Evolutionary conservation across 1,140 invertebrate species (phyloP).

Genomic region (Phthorimaea operculella): DNA sequence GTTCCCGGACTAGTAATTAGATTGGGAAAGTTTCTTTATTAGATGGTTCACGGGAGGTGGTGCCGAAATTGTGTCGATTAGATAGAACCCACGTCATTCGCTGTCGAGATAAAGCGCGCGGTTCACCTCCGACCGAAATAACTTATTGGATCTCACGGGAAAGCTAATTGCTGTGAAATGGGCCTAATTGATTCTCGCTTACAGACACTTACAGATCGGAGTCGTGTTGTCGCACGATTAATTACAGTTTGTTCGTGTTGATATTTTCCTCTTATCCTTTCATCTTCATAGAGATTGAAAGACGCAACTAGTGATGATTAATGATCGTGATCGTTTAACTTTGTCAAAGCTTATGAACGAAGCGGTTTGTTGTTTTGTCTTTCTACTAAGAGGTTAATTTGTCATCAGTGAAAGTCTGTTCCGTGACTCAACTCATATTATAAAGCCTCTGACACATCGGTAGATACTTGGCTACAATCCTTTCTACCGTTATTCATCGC

Average conservation of each 20-base stretch:
- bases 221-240: not conserved
- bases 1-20: too few relatives aligned
- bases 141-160: not conserved
- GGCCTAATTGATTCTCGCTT: not conserved
- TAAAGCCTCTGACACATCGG: too few relatives aligned
- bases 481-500: slow-evolving; percentile 17
- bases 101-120: too few relatives aligned
- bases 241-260: not conserved
- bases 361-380: not conserved
- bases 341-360: not conserved
- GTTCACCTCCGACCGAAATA: not conserved
- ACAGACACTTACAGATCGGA: not conserved
- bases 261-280: slow-evolving; percentile 1
- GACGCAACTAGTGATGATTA: not conserved
- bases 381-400: slow-evolving; percentile 13
- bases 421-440: slow-evolving; percentile 10
- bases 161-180: slow-evolving; percentile 2
- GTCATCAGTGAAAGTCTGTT: slow-evolving; percentile 18
- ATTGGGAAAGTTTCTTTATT: too few relatives aligned
- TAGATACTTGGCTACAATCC: slow-evolving; percentile 2
- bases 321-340: not conserved
- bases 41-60: too few relatives aligned
- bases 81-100: not conserved
- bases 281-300: not conserved
- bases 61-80: not conserved